Conservation (phyloP, 1,140 invertebrate species). For the Achatina immaculata region DNA sequence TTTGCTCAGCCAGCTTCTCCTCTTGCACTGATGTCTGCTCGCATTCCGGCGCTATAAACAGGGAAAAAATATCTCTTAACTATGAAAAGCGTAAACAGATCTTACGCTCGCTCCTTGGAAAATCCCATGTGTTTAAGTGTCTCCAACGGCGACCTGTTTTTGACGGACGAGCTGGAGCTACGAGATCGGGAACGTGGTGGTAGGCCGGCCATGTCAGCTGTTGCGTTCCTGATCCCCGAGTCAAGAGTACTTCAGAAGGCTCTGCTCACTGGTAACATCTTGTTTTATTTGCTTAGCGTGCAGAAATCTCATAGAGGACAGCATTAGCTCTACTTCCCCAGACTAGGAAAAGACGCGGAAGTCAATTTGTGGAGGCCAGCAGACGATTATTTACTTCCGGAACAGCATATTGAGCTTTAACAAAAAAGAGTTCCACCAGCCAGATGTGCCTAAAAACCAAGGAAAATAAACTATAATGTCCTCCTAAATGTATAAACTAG, state of each 20-base stretch:
- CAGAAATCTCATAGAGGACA: too few relatives aligned
- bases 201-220: constrained; percentile 2
- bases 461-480: not conserved
- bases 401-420: not conserved
- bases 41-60: too few relatives aligned
- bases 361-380: not conserved
- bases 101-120: constrained; percentile 87
- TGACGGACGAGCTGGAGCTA: constrained; percentile 4
- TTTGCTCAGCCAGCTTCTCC: too few relatives aligned
- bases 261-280: too few relatives aligned
- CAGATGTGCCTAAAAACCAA: not conserved
- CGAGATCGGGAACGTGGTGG: constrained; percentile 7
- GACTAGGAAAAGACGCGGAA: not conserved
- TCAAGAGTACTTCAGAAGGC: too few relatives aligned
- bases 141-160: constrained; percentile 78
- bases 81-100: too few relatives aligned
- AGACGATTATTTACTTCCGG: not conserved
- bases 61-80: too few relatives aligned
- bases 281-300: too few relatives aligned
- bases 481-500: too few relatives aligned
- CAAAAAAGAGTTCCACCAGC: not conserved
- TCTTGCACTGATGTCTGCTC: too few relatives aligned
- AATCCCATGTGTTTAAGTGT: constrained; percentile 89
- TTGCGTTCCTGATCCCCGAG: too few relatives aligned
- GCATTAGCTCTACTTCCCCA: too few relatives aligned